Evolutionary conservation across 92 coral and sea anemone species (phyloP), one percentile per base, ranked within the genome.

Genomic region (Phenganax stokvisi): DNA sequence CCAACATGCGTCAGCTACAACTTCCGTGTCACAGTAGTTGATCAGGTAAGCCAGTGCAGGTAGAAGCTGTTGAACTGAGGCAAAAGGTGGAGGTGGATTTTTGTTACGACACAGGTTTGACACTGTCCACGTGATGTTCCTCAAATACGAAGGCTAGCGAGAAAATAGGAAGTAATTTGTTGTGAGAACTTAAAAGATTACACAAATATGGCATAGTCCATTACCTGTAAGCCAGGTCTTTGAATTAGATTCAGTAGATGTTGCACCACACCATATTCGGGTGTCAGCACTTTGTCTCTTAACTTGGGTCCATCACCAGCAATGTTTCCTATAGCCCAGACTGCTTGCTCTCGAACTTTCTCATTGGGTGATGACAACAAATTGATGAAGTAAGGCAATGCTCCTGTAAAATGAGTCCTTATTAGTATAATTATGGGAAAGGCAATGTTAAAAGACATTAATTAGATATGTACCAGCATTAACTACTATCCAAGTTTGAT

Each of bases 291-390:
- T 85, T 83, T 84, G 74, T 94, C 92, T 28, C 98, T 86, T 69
- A 94, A 78, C 72, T 77, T 28, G 54, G 98, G 91, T 56, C 98
- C 98, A 87, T 94, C 98, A 70, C 98, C 97, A 79, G 98, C 98
- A 81, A 93, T 91, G 90, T 93, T 93, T 16, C 98, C 98, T 15
- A 93, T 84, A 0, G 98, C 98, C 98, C 98, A 93, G 9, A 93
- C 98, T 62, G 98, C 97, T 80, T 93, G 98, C 80, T 93, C 98
- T 28, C 85, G 65, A 9, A 93, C 98, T 82, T 93, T 92, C 47
- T 75, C 56, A 63, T 93, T 87, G 25, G 89, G 78, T 10, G 98
- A 93, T 7, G 89, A 82, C 79, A 93, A 80, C 62, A 93, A 86
- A 44, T 85, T 85, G 11, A 93, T 89, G 79, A 93, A 93, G 16